Percentiles rank a stretch among this genome's conserved stretches.
phyloP scores from a whole-genome alignment of 2,113 vertebrate species.

The Bufo bufo region DNA sequence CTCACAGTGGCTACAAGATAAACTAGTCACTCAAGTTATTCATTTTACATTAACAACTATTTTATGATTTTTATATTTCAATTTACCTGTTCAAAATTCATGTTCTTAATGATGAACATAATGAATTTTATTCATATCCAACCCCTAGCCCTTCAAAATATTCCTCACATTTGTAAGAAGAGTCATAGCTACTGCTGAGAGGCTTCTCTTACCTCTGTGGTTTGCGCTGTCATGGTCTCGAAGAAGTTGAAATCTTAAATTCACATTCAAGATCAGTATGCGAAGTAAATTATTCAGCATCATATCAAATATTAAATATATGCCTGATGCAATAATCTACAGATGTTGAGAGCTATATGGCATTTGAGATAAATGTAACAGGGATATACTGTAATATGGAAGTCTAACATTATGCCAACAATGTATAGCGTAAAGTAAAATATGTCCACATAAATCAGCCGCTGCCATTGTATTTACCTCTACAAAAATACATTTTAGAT shows the following conservation, averaged over 20 bases:
- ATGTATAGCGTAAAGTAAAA: background rate
- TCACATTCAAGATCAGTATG: slow-evolving; percentile 5
- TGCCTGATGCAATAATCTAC: slow-evolving; percentile 32
- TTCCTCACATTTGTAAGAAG: background rate
- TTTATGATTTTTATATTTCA: background rate
- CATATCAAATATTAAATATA: slow-evolving; percentile 40
- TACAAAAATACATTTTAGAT: background rate
- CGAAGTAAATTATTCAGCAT: slow-evolving; percentile 32
- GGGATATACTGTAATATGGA: background rate
- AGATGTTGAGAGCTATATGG: slow-evolving; percentile 25
- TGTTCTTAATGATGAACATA: background rate
- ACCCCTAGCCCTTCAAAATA: background rate
- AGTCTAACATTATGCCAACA: background rate
- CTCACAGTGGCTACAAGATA: too few relatives aligned
- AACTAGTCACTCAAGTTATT: too few relatives aligned
- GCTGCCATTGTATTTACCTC: background rate
- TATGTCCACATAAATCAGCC: too few relatives aligned
- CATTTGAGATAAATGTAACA: background rate
- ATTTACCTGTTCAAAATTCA: background rate
- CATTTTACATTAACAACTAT: background rate
- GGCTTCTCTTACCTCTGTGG: background rate
- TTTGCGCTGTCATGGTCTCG: background rate
- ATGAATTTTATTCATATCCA: background rate
- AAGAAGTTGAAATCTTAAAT: background rate
- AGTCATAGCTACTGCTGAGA: background rate